These are phyloP conservation scores for Atlantisia rogersi DNA, from an alignment of 2,113 vertebrate genomes.

Conservation along the genomic window DNA sequence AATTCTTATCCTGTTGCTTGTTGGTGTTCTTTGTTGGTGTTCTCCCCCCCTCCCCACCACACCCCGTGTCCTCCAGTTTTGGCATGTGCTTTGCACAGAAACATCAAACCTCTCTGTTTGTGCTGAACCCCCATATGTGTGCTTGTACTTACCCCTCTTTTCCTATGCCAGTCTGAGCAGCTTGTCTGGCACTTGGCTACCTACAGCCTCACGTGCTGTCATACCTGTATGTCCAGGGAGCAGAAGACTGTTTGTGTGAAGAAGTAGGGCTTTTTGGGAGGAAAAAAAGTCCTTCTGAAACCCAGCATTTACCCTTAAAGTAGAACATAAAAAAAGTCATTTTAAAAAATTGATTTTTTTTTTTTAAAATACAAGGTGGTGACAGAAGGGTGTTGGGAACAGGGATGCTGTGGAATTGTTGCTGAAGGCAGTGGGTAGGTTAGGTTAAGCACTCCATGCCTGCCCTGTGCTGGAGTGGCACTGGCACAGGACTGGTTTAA, in stretches of 20 bases:
- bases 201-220: background rate
- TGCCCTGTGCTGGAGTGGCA: background rate
- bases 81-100: background rate
- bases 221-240: accelerated
- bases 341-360: background rate
- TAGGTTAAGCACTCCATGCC: background rate
- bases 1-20: background rate
- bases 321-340: background rate
- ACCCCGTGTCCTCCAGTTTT: background rate
- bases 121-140: background rate
- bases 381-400: accelerated
- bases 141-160: background rate
- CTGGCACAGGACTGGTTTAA: background rate
- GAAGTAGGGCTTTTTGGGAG: background rate
- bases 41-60: background rate
- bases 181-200: background rate
- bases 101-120: background rate
- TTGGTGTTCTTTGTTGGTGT: background rate
- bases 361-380: background rate
- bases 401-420: background rate
- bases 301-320: background rate
- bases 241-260: background rate
- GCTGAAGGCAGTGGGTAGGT: background rate
- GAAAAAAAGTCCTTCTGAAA: background rate
- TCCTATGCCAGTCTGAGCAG: background rate